These are phyloP conservation scores for Coenonympha arcania DNA, from an alignment of 2,888 invertebrate genomes.

Conservation along the genomic window DNA sequence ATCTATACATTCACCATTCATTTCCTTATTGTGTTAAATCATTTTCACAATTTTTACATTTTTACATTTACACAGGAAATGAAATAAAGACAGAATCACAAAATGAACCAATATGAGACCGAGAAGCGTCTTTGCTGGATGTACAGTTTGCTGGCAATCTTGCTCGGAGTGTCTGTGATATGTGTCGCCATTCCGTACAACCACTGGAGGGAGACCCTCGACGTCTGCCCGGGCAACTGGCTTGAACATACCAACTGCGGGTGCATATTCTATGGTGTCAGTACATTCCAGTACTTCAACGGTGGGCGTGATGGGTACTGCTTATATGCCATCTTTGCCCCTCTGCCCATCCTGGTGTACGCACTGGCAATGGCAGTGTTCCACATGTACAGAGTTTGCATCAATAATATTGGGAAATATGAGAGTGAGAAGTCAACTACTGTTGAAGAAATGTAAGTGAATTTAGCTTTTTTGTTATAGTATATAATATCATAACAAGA, in stretches of 20 bases:
- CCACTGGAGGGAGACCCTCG: constrained; percentile 79
- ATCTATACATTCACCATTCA: no score
- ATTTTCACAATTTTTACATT: no score
- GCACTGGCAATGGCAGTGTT: constrained; percentile 77
- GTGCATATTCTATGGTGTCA: constrained; percentile 78
- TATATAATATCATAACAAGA: no score
- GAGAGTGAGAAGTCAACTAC: constrained; percentile 62
- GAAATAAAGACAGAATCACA: constrained; percentile 4
- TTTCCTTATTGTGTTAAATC: no score
- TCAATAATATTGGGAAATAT: constrained; percentile 72
- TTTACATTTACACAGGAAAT: no score
- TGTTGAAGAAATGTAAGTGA: constrained; percentile 68
- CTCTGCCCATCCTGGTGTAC: constrained; percentile 77
- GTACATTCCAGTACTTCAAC: constrained; percentile 76
- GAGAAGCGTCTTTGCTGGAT: constrained; percentile 57
- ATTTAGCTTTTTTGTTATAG: neutral
- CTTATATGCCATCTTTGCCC: constrained; percentile 79
- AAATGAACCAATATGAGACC: constrained; percentile 61
- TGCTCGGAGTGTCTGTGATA: constrained; percentile 54
- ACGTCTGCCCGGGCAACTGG: constrained; percentile 75
- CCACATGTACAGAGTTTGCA: constrained; percentile 80
- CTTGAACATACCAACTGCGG: constrained; percentile 78
- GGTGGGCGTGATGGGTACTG: constrained; percentile 79
- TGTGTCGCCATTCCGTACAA: constrained; percentile 77
- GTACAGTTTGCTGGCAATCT: constrained; percentile 48